These are phyloP conservation scores for Calliphora vicina DNA, from an alignment of 1,140 invertebrate genomes.

Conservation along the genomic window DNA sequence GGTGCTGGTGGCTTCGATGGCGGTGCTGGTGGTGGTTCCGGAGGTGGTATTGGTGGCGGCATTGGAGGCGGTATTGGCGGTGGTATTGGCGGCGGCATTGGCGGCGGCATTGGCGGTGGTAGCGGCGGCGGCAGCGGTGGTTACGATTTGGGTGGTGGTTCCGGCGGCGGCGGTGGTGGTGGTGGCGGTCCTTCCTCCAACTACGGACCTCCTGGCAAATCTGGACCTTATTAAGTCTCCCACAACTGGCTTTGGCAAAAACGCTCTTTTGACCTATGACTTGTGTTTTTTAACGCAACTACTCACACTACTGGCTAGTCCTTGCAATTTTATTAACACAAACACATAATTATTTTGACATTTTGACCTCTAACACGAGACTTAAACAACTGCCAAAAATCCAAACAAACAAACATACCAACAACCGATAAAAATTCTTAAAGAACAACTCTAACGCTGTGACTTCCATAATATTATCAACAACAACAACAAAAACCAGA, in stretches of 20 bases:
- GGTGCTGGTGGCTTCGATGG: slow-evolving; percentile 51
- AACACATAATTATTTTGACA: neutral
- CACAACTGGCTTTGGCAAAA: neutral
- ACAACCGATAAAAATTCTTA: neutral
- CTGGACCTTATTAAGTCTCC: slow-evolving; percentile 58
- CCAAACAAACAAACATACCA: neutral
- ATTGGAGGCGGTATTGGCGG: slow-evolving; percentile 42
- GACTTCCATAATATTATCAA: neutral
- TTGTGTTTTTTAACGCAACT: slow-evolving; percentile 39
- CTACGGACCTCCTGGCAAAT: slow-evolving; percentile 71
- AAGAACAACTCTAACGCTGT: neutral
- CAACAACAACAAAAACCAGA: neutral
- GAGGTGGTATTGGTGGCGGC: slow-evolving; percentile 58
- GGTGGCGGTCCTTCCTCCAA: slow-evolving; percentile 67
- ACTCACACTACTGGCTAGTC: slow-evolving; percentile 56
- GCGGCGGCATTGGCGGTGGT: slow-evolving; percentile 42
- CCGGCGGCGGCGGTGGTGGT: slow-evolving; percentile 57
- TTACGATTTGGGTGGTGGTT: slow-evolving; percentile 58
- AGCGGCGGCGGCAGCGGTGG: slow-evolving; percentile 53
- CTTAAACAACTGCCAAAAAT: neutral
- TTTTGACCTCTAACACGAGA: neutral
- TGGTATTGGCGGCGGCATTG: neutral
- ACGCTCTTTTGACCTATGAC: slow-evolving; percentile 32
- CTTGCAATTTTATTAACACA: slow-evolving; percentile 37
- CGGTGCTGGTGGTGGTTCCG: slow-evolving; percentile 59